These are phyloP conservation scores for Cherax quadricarinatus DNA, from an alignment of 1,140 invertebrate species.

Conservation along the genomic window DNA sequence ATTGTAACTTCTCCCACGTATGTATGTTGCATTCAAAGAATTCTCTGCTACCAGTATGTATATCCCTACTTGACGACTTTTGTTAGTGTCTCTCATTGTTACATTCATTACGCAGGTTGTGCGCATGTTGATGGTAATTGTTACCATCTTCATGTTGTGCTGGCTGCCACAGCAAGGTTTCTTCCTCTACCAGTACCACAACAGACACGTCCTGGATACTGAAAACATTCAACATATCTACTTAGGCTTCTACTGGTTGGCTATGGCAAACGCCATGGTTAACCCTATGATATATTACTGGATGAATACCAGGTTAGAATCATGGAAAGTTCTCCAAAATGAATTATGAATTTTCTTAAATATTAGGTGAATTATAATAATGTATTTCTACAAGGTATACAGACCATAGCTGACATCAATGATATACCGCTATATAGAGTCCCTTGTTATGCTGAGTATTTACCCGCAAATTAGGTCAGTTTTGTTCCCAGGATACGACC, in stretches of 20 bases:
- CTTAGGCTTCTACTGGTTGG: conserved; percentile 91
- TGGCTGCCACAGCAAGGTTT: conserved; percentile 93
- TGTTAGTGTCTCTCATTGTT: too few species aligned
- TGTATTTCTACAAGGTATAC: too few species aligned
- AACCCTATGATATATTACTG: conserved; percentile 95
- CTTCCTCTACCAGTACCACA: conserved; percentile 89
- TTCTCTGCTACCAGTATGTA: neutral
- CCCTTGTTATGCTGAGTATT: too few species aligned
- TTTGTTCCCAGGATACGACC: too few species aligned
- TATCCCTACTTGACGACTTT: too few species aligned
- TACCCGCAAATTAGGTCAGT: too few species aligned
- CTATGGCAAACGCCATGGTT: conserved; percentile 94
- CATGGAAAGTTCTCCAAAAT: too few species aligned
- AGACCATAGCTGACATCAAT: too few species aligned
- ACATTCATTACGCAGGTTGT: conserved; percentile 82
- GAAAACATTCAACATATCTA: conserved; percentile 87
- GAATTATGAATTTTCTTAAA: too few species aligned
- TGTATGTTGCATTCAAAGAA: neutral
- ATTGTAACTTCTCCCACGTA: neutral
- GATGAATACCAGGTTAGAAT: conserved; percentile 87
- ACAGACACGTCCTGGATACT: conserved; percentile 83
- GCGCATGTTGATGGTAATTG: conserved; percentile 89
- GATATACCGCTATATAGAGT: too few species aligned
- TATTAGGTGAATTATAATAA: too few species aligned
- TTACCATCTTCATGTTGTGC: conserved; percentile 89